Conservation (phyloP, 2,797 vertebrate species). For the Catharus ustulatus region DNA sequence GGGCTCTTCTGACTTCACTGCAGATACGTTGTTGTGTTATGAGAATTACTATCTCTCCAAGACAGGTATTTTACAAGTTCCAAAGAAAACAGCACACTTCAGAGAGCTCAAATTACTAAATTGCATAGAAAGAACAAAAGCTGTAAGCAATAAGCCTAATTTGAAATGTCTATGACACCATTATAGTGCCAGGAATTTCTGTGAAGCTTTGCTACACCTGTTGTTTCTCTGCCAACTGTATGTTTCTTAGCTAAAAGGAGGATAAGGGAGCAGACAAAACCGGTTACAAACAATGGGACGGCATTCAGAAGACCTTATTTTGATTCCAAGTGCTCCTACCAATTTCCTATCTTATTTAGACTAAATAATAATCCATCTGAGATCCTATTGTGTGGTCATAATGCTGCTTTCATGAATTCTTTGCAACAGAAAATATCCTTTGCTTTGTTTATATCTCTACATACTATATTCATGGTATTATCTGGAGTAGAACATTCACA, state of each 20-base stretch:
- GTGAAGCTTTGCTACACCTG: background rate
- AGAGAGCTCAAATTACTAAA: background rate
- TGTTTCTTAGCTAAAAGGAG: background rate
- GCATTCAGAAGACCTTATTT: background rate
- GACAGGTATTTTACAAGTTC: background rate
- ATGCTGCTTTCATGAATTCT: background rate
- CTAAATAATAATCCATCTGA: background rate
- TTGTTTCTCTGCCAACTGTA: background rate
- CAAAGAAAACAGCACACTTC: background rate
- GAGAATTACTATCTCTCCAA: background rate
- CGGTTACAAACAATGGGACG: background rate
- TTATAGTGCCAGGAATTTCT: background rate
- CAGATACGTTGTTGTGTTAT: background rate
- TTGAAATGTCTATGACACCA: background rate
- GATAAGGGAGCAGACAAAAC: background rate
- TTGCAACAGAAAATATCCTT: background rate
- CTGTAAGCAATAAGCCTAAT: background rate
- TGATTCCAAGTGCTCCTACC: background rate
- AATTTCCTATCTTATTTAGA: conserved; percentile 1
- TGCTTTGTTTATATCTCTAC: background rate
- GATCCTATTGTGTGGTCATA: background rate
- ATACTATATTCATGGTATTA: background rate
- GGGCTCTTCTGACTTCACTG: background rate
- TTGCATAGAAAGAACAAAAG: background rate
- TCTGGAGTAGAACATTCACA: background rate